Base-by-base conservation (phyloP, 2,797 vertebrate species). In the Aeoliscus strigatus region DNA sequence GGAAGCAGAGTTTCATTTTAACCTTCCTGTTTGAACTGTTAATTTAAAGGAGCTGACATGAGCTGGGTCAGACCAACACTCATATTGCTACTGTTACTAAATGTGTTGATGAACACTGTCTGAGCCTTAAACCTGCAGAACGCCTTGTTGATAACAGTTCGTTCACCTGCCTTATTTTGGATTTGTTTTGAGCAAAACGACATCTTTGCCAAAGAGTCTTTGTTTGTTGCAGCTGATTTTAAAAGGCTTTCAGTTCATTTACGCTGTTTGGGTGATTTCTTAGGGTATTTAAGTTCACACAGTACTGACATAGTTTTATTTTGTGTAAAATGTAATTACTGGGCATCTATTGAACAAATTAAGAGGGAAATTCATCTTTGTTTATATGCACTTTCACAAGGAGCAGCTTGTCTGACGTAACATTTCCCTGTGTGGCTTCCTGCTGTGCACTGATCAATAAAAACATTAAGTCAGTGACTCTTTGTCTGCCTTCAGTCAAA, bases 401-500 rank as follows among this genome's bases (percentile, higher is more conserved):
- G 47, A 51, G 44, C 47, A 55, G 50, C 54, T 60, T 75, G 59
- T 60, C n/a, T n/a, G n/a, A n/a, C n/a, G n/a, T 27, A 30, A n/a
- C 14, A 34, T 54, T 30, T 43, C 61, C 39, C 49, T 11, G 8
- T 63, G 61, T 73, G 66, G 54, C 69, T 74, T 72, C 55, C 51
- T 59, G 71, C 51, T 73, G n/a, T n/a, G n/a, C n/a, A n/a, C 42
- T 49, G 55, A 73, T 76, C 64, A 85, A 84, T 85, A 85, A 86
- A 71, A 15, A 48, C 15, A 47, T 62, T 15, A 47, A 57, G 34
- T 40, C 31, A 33, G 0, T 5, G 9, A 3, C 0, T 21, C 11
- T 9, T 6, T 37, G 50, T 65, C 14, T 29, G n/a, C 33, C 17
- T 31, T 16, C 0, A 60, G 12, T 15, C 7, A 32, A 42, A 46